Evolutionary conservation across 2,797 vertebrate genomes (phyloP).

Genomic region (Micrastur ruficollis): DNA sequence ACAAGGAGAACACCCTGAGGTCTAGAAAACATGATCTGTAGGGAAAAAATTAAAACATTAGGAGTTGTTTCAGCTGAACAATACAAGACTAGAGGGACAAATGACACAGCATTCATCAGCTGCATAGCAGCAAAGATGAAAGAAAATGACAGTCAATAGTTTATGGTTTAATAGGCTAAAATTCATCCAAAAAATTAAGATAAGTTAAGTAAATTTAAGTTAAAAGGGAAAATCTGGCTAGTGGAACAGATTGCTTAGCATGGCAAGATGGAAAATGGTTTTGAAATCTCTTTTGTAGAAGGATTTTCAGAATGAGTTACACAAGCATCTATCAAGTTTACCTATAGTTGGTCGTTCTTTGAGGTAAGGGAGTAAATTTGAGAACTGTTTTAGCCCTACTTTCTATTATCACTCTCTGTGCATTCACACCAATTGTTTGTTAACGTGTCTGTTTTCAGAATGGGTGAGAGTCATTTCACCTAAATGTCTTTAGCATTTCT

Average conservation of each 20-base stretch:
- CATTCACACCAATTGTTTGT: background rate
- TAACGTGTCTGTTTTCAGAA: background rate
- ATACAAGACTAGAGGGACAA: background rate
- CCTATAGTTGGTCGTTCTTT: background rate
- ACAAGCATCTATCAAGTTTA: background rate
- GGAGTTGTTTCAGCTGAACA: background rate
- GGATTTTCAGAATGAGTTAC: background rate
- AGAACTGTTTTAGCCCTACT: background rate
- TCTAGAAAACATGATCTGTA: background rate
- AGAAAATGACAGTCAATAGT: background rate
- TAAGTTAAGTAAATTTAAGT: background rate
- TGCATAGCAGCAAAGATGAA: background rate
- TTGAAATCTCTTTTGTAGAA: background rate
- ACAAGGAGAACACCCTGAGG: background rate
- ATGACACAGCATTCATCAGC: background rate
- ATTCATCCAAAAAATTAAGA: background rate
- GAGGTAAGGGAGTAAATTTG: background rate
- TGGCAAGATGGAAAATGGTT: background rate
- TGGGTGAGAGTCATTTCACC: background rate
- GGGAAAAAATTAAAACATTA: background rate
- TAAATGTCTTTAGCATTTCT: background rate
- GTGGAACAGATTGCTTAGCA: background rate
- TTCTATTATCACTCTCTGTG: background rate
- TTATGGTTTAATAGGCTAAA: background rate
- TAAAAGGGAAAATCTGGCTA: background rate